Evolutionary conservation across 2,888 invertebrate species (phyloP).

Genomic region (Buathra laborator): DNA sequence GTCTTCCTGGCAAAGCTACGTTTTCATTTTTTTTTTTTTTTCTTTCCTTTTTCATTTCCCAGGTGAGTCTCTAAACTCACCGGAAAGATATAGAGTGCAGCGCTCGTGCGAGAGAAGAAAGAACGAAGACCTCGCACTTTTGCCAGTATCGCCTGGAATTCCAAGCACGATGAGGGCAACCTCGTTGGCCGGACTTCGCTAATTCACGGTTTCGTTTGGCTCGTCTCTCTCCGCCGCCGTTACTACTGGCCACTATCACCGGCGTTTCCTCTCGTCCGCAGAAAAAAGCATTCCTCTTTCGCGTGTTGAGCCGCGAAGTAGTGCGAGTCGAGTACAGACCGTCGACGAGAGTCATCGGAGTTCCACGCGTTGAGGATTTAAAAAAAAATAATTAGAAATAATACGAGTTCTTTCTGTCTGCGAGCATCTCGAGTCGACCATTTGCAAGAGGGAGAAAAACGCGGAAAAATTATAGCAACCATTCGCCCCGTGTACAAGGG

Average conservation of each 20-base stretch:
- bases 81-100: constrained; percentile 3
- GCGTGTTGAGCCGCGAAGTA: constrained; percentile 26
- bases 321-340: constrained; percentile 43
- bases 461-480: constrained; percentile 15
- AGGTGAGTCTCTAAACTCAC: constrained; percentile 7
- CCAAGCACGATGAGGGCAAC: constrained; percentile 28
- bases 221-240: neutral
- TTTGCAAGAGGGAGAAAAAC: neutral
- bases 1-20: neutral
- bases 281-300: constrained; percentile 2
- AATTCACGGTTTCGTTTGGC: constrained; percentile 27
- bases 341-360: neutral
- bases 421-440: constrained; percentile 28
- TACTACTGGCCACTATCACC: neutral
- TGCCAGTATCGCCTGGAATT: constrained; percentile 32
- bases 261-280: neutral
- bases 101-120: neutral
- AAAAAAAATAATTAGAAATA: constrained; percentile 61
- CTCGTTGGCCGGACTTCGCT: constrained; percentile 11
- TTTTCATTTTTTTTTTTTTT: neutral
- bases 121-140: constrained; percentile 14
- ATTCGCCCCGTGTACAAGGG: neutral
- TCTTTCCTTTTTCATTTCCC: constrained; percentile 8
- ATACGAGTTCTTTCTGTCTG: constrained; percentile 31
- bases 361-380: constrained; percentile 14